Percentiles rank a stretch among this genome's conserved stretches.
Conservation (phyloP, 2,888 invertebrate genomes). For the Aspidapion aeneum region DNA sequence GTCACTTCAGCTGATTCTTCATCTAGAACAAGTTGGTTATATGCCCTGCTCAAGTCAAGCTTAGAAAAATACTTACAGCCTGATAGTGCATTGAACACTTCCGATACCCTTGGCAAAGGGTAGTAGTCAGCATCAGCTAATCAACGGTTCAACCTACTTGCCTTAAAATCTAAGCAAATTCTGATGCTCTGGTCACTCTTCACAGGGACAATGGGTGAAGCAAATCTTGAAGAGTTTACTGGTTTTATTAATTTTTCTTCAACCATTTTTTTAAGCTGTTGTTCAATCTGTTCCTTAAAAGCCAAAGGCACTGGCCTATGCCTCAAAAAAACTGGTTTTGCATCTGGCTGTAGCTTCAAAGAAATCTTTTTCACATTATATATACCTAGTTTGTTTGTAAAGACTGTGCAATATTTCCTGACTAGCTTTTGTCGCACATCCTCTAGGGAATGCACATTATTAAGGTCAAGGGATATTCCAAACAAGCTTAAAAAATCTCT, state of each 20-base stretch:
- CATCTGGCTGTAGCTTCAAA: neutral
- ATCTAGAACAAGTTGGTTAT: neutral
- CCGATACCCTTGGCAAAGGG: neutral
- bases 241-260: neutral
- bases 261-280: neutral
- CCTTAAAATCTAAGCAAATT: neutral
- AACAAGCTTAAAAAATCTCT: neutral
- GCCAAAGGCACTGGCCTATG: neutral
- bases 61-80: constrained; percentile 1
- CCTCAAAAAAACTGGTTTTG: neutral
- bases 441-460: neutral
- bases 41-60: constrained; percentile 2
- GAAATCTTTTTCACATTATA: neutral
- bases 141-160: neutral
- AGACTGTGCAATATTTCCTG: neutral
- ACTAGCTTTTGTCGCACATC: neutral
- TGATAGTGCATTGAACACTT: neutral
- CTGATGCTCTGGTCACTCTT: neutral
- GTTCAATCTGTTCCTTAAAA: neutral
- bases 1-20: neutral
- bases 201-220: neutral
- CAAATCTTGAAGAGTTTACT: neutral
- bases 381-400: neutral
- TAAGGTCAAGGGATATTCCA: neutral
- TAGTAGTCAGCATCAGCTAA: neutral